A percentile compares a stretch with the other conserved stretches of the same genome.
Evolutionary conservation across 1,140 invertebrate species (phyloP).

Genomic region (Ceratina australensis): DNA sequence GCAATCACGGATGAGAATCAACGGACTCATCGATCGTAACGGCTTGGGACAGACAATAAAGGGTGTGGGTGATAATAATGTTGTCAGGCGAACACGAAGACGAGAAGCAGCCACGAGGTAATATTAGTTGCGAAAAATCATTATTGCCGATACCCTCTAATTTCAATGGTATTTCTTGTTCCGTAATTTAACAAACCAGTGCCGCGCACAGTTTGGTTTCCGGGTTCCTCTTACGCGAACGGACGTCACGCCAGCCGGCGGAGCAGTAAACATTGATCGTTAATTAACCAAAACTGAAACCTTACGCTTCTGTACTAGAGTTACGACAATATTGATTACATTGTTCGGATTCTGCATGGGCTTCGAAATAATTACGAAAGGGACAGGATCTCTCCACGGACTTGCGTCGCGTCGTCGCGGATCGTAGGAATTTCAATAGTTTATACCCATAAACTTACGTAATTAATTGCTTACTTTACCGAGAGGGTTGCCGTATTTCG

Average conservation of each 20-base stretch:
- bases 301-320: not conserved
- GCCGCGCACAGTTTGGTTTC: slow-evolving; percentile 6
- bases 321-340: slow-evolving; percentile 33
- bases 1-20: no score
- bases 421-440: slow-evolving; percentile 34
- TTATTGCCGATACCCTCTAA: slow-evolving; percentile 42
- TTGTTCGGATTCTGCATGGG: slow-evolving; percentile 21
- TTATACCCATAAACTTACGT: slow-evolving; percentile 24
- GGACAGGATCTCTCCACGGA: not conserved
- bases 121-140: slow-evolving; percentile 55
- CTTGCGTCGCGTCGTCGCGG: no score
- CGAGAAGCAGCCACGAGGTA: slow-evolving; percentile 4
- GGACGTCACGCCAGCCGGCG: not conserved
- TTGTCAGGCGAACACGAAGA: not conserved
- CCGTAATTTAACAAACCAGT: slow-evolving; percentile 34
- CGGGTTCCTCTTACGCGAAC: not conserved
- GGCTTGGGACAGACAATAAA: not conserved
- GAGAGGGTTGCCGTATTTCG: not conserved
- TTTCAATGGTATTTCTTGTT: slow-evolving; percentile 53
- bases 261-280: slow-evolving; percentile 32
- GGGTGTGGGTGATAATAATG: slow-evolving; percentile 9
- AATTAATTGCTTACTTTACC: slow-evolving; percentile 18
- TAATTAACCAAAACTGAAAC: slow-evolving; percentile 41
- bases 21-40: not conserved
- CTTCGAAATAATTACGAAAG: slow-evolving; percentile 29